These are phyloP conservation scores for Aurelia sp. DNA, from an alignment of 30 jellyfish, hydroid and myxozoan genomes.

Conservation along the genomic window DNA sequence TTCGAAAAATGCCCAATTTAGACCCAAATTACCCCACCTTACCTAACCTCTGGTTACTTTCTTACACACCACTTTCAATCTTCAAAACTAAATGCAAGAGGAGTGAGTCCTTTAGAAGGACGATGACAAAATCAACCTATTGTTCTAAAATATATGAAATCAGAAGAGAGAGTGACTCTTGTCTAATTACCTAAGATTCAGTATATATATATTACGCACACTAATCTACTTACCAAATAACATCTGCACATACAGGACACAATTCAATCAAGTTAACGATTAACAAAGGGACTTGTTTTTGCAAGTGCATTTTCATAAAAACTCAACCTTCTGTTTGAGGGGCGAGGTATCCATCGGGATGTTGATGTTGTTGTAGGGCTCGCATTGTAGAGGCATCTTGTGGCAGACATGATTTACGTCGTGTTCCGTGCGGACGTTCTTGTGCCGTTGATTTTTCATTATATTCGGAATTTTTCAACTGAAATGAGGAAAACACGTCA, in stretches of 20 bases:
- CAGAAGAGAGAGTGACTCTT: neutral
- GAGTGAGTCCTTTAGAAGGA: neutral
- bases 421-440: slow-evolving; percentile 12
- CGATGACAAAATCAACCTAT: neutral
- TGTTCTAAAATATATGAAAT: neutral
- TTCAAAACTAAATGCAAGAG: too few relatives aligned
- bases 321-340: slow-evolving; percentile 54
- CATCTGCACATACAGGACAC: slow-evolving; percentile 17
- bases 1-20: too few relatives aligned
- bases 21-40: too few relatives aligned
- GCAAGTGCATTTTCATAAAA: too few relatives aligned
- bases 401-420: slow-evolving; percentile 70
- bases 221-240: neutral
- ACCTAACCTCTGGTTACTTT: too few relatives aligned
- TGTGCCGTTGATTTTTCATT: neutral
- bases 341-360: slow-evolving; percentile 71
- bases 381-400: slow-evolving; percentile 62
- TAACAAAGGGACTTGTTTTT: too few relatives aligned
- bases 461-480: slow-evolving; percentile 29
- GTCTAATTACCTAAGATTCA: neutral
- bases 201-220: slow-evolving; percentile 6
- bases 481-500: neutral
- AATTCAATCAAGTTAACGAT: neutral
- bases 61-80: too few relatives aligned
- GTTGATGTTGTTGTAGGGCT: slow-evolving; percentile 70